These are phyloP conservation scores for Atta colombica DNA, from an alignment of 1,140 invertebrate species.

Conservation along the genomic window DNA sequence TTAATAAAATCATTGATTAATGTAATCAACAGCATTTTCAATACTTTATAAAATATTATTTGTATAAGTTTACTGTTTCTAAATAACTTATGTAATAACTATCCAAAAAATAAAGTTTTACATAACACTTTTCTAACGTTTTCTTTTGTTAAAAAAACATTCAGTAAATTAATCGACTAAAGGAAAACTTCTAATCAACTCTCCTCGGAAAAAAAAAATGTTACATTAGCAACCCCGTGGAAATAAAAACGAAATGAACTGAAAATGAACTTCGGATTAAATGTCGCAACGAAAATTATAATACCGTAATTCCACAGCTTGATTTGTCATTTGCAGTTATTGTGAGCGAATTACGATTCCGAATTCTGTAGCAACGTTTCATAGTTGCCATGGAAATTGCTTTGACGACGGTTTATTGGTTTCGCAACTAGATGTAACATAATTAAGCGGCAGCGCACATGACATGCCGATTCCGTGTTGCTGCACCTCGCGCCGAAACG, in stretches of 20 bases:
- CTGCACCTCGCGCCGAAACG: background rate
- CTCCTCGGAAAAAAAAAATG: background rate
- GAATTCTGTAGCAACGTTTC: conserved; percentile 48
- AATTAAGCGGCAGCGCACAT: conserved; percentile 52
- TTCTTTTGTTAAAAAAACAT: conserved; percentile 16
- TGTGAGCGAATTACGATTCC: conserved; percentile 17
- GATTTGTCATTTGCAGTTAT: conserved; percentile 56
- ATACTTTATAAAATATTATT: background rate
- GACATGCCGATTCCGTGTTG: conserved; percentile 5
- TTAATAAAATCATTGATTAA: too few relatives aligned
- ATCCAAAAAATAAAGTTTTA: background rate
- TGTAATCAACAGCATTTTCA: background rate
- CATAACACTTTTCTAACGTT: background rate
- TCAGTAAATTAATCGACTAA: background rate
- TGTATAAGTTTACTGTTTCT: background rate
- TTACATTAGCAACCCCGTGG: background rate
- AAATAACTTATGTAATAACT: background rate
- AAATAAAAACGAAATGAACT: background rate
- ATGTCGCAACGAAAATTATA: conserved; percentile 37
- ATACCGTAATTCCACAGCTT: conserved; percentile 45
- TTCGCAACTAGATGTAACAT: conserved; percentile 60
- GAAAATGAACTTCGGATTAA: conserved; percentile 28
- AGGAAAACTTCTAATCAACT: conserved; percentile 1
- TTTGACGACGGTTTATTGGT: conserved; percentile 63
- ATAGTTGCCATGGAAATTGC: conserved; percentile 63